Evolutionary conservation across 92 coral and sea anemone species (phyloP).

Genomic region (Bergia puertoricense): DNA sequence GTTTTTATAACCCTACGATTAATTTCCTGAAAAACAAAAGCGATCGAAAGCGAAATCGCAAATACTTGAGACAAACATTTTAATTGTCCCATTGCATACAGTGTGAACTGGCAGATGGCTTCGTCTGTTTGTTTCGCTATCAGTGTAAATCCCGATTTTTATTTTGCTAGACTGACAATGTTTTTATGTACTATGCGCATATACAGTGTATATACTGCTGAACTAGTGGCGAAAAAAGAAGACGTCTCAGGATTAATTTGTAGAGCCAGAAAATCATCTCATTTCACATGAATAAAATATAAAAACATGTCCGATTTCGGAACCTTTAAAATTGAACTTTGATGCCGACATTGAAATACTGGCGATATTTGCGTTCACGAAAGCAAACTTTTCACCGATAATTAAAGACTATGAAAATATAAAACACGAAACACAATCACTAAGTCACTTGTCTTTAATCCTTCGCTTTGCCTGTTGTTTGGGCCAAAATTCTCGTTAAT

Average conservation of each 20-base stretch:
- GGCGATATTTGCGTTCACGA: background rate
- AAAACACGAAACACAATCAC: background rate
- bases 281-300: background rate
- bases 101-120: background rate
- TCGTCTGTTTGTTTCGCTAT: background rate
- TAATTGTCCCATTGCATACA: background rate
- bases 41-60: background rate
- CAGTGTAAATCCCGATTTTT: background rate
- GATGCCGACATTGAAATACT: background rate
- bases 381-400: constrained; percentile 1
- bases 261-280: too few species aligned
- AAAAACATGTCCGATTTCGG: background rate
- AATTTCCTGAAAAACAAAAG: background rate
- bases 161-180: background rate
- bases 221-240: background rate
- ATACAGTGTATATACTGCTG: background rate
- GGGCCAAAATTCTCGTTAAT: background rate
- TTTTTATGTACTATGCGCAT: background rate
- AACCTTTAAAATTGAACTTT: constrained; percentile 21
- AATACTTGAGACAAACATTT: background rate
- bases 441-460: background rate
- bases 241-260: background rate
- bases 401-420: background rate
- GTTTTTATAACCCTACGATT: background rate
- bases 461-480: background rate